phyloP scores from a whole-genome alignment of 2,113 vertebrate species.

The Sceloporus tristichus region DNA sequence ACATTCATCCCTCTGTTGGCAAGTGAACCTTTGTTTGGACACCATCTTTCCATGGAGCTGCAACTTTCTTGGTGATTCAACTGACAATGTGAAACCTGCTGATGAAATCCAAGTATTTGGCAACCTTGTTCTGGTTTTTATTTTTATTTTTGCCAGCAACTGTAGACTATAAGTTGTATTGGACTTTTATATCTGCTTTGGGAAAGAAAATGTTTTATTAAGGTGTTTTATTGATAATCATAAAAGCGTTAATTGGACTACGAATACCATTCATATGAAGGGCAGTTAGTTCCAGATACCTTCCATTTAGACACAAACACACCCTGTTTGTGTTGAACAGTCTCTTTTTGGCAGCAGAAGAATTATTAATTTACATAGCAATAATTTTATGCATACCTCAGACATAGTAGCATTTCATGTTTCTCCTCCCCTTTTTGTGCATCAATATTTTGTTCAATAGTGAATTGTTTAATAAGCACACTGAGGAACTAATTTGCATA shows the following conservation, averaged over 20 bases:
- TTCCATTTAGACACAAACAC: background rate
- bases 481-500: background rate
- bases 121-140: background rate
- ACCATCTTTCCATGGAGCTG: too few relatives aligned
- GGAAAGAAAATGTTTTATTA: background rate
- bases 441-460: slow-evolving; percentile 8
- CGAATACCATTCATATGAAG: background rate
- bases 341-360: background rate
- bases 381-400: background rate
- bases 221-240: background rate
- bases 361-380: background rate
- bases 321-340: background rate
- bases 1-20: too few relatives aligned
- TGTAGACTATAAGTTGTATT: background rate
- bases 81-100: background rate
- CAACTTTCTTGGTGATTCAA: background rate
- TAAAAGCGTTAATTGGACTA: background rate
- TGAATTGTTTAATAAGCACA: slow-evolving; percentile 3
- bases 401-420: background rate
- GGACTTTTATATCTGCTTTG: background rate
- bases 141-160: background rate
- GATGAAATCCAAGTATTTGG: background rate
- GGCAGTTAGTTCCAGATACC: background rate
- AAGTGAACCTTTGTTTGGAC: too few relatives aligned
- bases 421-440: background rate